phyloP scores from a whole-genome alignment of 1,140 invertebrate genomes.

The Oncopodura yosiiana region DNA sequence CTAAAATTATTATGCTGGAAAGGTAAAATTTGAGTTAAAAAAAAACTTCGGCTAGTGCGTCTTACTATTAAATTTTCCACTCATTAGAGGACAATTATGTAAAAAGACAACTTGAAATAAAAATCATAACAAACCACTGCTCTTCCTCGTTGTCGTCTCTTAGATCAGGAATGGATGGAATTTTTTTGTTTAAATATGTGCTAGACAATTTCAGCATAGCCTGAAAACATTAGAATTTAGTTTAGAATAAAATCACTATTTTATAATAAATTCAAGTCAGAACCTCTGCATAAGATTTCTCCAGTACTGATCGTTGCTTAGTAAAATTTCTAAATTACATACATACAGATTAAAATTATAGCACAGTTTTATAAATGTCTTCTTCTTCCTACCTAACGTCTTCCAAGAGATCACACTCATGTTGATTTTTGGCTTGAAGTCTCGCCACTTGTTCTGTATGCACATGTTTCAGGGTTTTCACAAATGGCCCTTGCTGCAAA shows the following conservation, averaged over 20 bases:
- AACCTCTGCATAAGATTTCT: conserved; percentile 90
- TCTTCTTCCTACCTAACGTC: conserved; percentile 59
- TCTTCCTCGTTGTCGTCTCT: conserved; percentile 78
- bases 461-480: conserved; percentile 80
- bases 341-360: conserved; percentile 3
- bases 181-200: conserved; percentile 82
- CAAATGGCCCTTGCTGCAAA: conserved; percentile 62
- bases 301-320: conserved; percentile 79
- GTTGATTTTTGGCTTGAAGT: conserved; percentile 86
- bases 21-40: too few species aligned
- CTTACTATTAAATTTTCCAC: too few species aligned
- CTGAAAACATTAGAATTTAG: conserved; percentile 45
- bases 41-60: too few species aligned
- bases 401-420: conserved; percentile 88
- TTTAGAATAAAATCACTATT: not conserved
- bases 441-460: conserved; percentile 86
- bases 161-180: conserved; percentile 78
- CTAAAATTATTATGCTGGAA: too few species aligned
- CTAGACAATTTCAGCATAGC: conserved; percentile 79
- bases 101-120: not conserved
- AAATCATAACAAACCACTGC: conserved; percentile 57
- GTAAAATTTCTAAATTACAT: conserved; percentile 62
- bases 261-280: not conserved
- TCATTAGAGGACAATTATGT: too few species aligned
- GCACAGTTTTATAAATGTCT: not conserved